Evolutionary conservation across 2,888 invertebrate species (phyloP).

Genomic region (Lepidonotus clava): DNA sequence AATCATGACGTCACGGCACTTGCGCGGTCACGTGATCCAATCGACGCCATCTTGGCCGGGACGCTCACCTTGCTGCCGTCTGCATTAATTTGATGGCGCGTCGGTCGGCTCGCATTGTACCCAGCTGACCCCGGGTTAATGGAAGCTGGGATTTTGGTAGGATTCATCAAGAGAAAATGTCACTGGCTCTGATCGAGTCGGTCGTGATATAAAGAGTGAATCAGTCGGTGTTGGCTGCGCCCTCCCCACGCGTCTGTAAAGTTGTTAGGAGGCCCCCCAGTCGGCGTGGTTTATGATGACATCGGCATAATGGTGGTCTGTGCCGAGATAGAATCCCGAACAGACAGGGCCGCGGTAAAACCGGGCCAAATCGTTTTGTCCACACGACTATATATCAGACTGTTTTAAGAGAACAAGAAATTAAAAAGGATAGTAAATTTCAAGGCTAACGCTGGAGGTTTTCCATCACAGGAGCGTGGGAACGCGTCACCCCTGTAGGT

Average conservation of each 20-base stretch:
- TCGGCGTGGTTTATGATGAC: not conserved
- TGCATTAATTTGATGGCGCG: not conserved
- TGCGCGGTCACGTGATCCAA: constrained; percentile 38
- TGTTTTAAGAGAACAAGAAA: too few relatives aligned
- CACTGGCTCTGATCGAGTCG: not conserved
- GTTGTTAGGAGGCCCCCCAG: not conserved
- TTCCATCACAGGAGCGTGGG: too few relatives aligned
- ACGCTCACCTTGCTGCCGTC: constrained; percentile 21
- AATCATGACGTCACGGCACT: constrained; percentile 42
- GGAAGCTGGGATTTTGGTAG: not conserved
- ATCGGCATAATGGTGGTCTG: not conserved
- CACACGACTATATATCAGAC: too few relatives aligned
- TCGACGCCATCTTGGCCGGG: constrained; percentile 36
- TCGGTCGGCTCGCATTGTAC: not conserved
- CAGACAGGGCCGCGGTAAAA: not conserved
- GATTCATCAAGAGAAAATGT: not conserved
- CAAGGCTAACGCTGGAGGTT: too few relatives aligned
- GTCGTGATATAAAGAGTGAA: too few relatives aligned
- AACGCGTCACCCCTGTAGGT: too few relatives aligned
- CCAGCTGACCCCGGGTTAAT: not conserved
- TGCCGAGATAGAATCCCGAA: not conserved
- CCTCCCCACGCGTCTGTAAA: not conserved
- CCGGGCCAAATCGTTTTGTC: too few relatives aligned
- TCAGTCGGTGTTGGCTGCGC: not conserved
- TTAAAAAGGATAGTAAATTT: too few relatives aligned